A percentile compares a stretch with the other conserved stretches of the same genome.
These are phyloP conservation scores for Heterodera filipjevi DNA, from an alignment of 2,888 invertebrate species.

Conservation along the genomic window DNA sequence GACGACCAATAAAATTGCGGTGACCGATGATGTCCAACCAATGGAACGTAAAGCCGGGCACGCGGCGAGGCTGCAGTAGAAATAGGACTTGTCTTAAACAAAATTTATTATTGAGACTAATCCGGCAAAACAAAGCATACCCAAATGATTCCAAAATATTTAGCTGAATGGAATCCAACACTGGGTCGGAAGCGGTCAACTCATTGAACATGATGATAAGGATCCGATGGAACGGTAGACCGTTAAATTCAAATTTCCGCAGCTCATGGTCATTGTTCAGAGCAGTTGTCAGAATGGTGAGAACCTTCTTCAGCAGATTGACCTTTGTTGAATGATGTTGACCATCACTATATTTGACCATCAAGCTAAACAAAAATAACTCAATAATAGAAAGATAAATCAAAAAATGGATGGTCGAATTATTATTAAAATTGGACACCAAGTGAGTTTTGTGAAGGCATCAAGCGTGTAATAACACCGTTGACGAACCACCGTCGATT, in stretches of 20 bases:
- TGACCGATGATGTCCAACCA: slow-evolving; percentile 98
- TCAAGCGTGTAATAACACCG: slow-evolving; percentile 89
- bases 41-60: slow-evolving; percentile 94
- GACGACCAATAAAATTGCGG: slow-evolving; percentile 88
- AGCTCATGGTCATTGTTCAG: slow-evolving; percentile 90
- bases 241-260: slow-evolving; percentile 86
- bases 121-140: no score
- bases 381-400: no score
- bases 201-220: slow-evolving; percentile 95
- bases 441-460: slow-evolving; percentile 61
- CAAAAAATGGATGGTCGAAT: background rate
- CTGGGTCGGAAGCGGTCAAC: slow-evolving; percentile 87
- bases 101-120: background rate
- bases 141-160: slow-evolving; percentile 93
- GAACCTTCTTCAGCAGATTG: slow-evolving; percentile 88
- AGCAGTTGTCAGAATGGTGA: slow-evolving; percentile 93
- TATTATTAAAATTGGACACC: slow-evolving; percentile 35
- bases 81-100: slow-evolving; percentile 69
- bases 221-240: slow-evolving; percentile 94
- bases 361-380: no score
- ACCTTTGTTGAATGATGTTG: slow-evolving; percentile 92
- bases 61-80: slow-evolving; percentile 86
- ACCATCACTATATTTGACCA: slow-evolving; percentile 79
- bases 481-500: slow-evolving; percentile 72
- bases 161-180: slow-evolving; percentile 89